A percentile compares a stretch with the other conserved stretches of the same genome.
phyloP scores from a whole-genome alignment of 2,888 invertebrate genomes.

The Steinernema carpocapsae region DNA sequence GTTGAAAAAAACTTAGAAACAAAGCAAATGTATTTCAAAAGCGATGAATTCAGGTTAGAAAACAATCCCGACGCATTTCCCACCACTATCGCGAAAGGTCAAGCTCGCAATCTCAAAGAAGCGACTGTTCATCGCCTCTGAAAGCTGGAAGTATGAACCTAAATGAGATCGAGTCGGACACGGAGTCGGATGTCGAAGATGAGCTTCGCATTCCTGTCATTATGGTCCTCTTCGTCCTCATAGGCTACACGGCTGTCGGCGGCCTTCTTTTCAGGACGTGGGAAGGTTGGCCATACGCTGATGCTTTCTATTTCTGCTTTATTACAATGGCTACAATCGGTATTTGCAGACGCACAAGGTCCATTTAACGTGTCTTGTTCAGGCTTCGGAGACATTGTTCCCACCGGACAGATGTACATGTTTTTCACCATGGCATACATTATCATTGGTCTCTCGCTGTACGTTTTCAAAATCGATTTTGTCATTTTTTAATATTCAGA shows the following conservation, averaged over 20 bases:
- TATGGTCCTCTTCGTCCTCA: constrained; percentile 66
- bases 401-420: constrained; percentile 67
- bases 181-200: constrained; percentile 44
- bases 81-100: constrained; percentile 55
- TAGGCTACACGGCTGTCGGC: constrained; percentile 67
- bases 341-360: constrained; percentile 34
- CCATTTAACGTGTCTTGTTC: constrained; percentile 22
- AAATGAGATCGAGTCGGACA: constrained; percentile 56
- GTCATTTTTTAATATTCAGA: constrained; percentile 43
- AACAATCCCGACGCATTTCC: constrained; percentile 63
- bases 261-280: constrained; percentile 66
- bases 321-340: constrained; percentile 69
- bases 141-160: constrained; percentile 58
- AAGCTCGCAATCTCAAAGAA: constrained; percentile 53
- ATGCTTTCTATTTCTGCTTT: constrained; percentile 69
- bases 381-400: constrained; percentile 68
- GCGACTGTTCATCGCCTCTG: constrained; percentile 50
- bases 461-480: neutral
- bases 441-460: constrained; percentile 68
- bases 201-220: constrained; percentile 63
- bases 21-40: neutral
- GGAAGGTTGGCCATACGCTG: constrained; percentile 66
- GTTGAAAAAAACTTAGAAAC: constrained; percentile 22
- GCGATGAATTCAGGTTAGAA: constrained; percentile 53
- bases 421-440: constrained; percentile 69